Conservation (phyloP, 2,888 invertebrate species). For the Aleiodes leptofemur region DNA sequence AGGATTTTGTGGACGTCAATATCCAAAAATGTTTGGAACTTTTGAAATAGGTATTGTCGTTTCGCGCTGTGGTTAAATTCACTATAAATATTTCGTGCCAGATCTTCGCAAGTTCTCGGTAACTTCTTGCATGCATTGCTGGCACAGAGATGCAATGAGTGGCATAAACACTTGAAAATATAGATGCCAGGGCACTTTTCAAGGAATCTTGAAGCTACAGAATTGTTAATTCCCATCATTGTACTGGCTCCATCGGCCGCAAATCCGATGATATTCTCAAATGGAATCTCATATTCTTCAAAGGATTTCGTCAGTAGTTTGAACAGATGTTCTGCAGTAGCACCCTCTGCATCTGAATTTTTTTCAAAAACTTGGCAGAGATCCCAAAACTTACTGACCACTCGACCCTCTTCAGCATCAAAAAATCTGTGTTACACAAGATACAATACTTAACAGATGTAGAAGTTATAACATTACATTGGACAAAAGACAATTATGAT, state of each 20-base stretch:
- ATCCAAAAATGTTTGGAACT: constrained; percentile 58
- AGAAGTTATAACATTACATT: too few species aligned
- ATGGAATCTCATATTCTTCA: background rate
- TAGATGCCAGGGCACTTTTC: constrained; percentile 35
- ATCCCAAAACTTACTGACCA: background rate
- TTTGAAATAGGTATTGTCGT: constrained; percentile 50
- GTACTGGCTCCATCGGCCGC: constrained; percentile 4
- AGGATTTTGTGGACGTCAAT: constrained; percentile 57
- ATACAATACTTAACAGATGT: too few species aligned
- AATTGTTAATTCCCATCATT: constrained; percentile 54
- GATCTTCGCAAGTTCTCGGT: constrained; percentile 61
- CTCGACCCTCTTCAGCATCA: constrained; percentile 10
- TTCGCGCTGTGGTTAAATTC: constrained; percentile 57
- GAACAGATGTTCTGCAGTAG: constrained; percentile 6
- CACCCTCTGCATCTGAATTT: background rate
- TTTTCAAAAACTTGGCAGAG: constrained; percentile 10
- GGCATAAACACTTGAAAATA: constrained; percentile 64
- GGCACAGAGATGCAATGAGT: constrained; percentile 65
- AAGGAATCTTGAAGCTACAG: constrained; percentile 56
- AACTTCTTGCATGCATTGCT: constrained; percentile 63
- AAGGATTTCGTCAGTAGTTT: background rate
- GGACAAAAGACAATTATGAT: too few species aligned
- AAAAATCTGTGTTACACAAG: background rate
- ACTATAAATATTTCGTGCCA: constrained; percentile 62
- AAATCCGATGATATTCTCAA: constrained; percentile 10